These are phyloP conservation scores for Pseudonaja textilis DNA, from an alignment of 2,113 vertebrate species.

Conservation along the genomic window DNA sequence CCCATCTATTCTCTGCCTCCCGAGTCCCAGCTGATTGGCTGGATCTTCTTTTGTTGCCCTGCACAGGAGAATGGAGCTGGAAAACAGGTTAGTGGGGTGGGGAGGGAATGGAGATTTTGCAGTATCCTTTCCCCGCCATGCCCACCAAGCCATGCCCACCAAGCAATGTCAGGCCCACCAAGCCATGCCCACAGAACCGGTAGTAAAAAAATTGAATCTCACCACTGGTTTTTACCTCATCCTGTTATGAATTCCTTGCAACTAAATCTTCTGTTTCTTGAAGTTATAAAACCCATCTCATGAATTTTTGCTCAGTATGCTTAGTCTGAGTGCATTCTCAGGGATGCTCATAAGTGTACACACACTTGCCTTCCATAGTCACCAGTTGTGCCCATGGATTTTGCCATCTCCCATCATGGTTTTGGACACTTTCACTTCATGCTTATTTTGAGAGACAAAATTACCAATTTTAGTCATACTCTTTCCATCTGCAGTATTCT, in stretches of 20 bases:
- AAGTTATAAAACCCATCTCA: neutral
- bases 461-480: neutral
- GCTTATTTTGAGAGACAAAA: neutral
- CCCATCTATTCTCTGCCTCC: too few species aligned
- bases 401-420: neutral
- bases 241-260: neutral
- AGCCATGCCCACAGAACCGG: too few species aligned
- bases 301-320: neutral
- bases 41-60: too few species aligned
- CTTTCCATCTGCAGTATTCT: neutral
- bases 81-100: too few species aligned
- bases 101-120: too few species aligned
- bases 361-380: neutral
- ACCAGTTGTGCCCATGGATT: neutral
- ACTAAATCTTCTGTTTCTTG: neutral
- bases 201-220: too few species aligned
- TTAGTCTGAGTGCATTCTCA: neutral
- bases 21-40: too few species aligned
- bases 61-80: too few species aligned
- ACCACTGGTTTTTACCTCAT: neutral
- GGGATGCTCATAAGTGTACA: neutral
- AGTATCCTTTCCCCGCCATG: too few species aligned
- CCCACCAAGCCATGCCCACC: too few species aligned
- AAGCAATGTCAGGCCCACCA: too few species aligned
- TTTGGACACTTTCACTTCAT: neutral